Percentiles rank a stretch among this genome's conserved stretches.
Conservation (phyloP, 2,888 invertebrate species). For the Sylvicola cinctus region DNA sequence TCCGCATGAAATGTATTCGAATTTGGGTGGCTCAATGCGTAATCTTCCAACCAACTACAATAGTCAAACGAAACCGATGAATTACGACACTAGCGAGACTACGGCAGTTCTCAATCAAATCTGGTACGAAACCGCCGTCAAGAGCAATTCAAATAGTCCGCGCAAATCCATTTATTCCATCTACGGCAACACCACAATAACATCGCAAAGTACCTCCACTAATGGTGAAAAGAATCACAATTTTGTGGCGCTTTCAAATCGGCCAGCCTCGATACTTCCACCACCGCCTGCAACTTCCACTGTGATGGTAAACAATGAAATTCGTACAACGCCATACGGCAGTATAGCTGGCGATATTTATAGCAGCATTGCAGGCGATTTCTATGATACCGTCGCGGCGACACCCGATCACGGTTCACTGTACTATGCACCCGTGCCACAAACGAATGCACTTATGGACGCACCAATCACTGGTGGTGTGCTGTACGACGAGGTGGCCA, state of each 20-base stretch:
- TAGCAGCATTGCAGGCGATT: conserved; percentile 13
- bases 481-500: conserved; percentile 24
- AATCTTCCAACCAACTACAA: too few species aligned
- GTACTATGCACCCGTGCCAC: conserved; percentile 18
- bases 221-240: conserved; percentile 18
- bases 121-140: conserved; percentile 25
- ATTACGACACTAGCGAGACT: too few species aligned
- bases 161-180: too few species aligned
- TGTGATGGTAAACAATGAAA: conserved; percentile 7
- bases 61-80: too few species aligned
- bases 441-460: conserved; percentile 9
- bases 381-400: conserved; percentile 11
- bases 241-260: conserved; percentile 23
- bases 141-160: conserved; percentile 4
- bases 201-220: not conserved
- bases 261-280: conserved; percentile 11
- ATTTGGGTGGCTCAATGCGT: not conserved
- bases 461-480: conserved; percentile 6
- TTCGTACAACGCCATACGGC: conserved; percentile 12
- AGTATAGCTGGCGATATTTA: too few species aligned
- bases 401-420: too few species aligned
- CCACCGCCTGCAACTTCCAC: conserved; percentile 7
- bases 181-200: conserved; percentile 4
- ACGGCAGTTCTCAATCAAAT: conserved; percentile 27
- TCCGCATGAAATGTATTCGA: not conserved